These are phyloP conservation scores for Mobula hypostoma DNA, from an alignment of 2,113 vertebrate species.

Conservation along the genomic window DNA sequence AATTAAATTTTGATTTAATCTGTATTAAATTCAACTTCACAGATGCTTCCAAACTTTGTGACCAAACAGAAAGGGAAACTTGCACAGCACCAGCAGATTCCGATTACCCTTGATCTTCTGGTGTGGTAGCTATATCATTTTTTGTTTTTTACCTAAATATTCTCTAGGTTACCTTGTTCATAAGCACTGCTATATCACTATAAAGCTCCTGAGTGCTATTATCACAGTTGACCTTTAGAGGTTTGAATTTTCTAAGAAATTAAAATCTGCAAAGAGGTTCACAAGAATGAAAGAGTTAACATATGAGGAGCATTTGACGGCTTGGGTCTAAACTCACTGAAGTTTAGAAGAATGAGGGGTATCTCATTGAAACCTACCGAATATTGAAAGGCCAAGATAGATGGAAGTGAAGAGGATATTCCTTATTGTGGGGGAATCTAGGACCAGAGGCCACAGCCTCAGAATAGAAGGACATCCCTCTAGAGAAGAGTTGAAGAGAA, in stretches of 20 bases:
- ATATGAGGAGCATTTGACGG: no score
- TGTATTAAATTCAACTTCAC: neutral
- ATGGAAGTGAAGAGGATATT: no score
- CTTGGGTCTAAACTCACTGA: no score
- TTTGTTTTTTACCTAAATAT: neutral
- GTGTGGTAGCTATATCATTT: neutral
- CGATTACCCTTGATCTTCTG: neutral
- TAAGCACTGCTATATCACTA: neutral
- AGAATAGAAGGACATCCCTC: no score
- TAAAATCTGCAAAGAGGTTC: neutral
- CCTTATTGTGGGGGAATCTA: no score
- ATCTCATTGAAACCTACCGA: no score
- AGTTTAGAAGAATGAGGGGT: no score
- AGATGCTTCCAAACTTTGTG: neutral
- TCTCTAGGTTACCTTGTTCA: neutral
- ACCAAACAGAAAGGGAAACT: neutral
- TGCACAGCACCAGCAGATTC: neutral
- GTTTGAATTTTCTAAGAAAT: neutral
- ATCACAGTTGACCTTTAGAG: neutral
- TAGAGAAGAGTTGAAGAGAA: no score
- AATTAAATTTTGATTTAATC: neutral
- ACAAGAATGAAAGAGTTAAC: no score
- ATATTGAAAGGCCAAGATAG: no score
- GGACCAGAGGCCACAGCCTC: no score
- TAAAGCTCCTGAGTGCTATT: neutral